A percentile compares a stretch with the other conserved stretches of the same genome.
Conservation (phyloP, 2,113 vertebrate species). For the Hypanus sabinus region DNA sequence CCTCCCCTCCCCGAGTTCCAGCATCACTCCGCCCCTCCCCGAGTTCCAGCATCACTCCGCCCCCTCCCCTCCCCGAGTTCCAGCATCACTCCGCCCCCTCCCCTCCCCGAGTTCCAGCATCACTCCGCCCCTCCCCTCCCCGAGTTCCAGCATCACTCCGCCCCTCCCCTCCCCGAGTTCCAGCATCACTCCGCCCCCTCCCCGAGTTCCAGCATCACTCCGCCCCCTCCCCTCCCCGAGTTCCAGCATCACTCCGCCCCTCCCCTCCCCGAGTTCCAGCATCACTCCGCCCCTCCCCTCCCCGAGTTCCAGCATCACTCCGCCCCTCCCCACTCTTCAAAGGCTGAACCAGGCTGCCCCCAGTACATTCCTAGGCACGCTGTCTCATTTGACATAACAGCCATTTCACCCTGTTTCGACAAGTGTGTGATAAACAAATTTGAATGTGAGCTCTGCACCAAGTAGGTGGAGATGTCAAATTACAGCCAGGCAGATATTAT, state of each 20-base stretch:
- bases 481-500: neutral
- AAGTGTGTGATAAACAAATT: too few relatives aligned
- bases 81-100: neutral
- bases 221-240: neutral
- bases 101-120: neutral
- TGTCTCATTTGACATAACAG: too few relatives aligned
- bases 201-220: neutral
- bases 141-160: neutral
- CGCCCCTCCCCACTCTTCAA: neutral
- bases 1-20: neutral
- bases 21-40: neutral
- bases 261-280: neutral
- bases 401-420: too few relatives aligned
- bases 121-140: neutral
- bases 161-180: neutral
- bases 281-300: neutral
- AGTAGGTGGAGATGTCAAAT: neutral
- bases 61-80: neutral
- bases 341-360: too few relatives aligned
- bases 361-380: too few relatives aligned
- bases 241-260: neutral
- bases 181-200: neutral
- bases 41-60: neutral
- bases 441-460: neutral
- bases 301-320: neutral